Base-by-base conservation (phyloP, 2,888 invertebrate species). In the Molorchus minor region DNA sequence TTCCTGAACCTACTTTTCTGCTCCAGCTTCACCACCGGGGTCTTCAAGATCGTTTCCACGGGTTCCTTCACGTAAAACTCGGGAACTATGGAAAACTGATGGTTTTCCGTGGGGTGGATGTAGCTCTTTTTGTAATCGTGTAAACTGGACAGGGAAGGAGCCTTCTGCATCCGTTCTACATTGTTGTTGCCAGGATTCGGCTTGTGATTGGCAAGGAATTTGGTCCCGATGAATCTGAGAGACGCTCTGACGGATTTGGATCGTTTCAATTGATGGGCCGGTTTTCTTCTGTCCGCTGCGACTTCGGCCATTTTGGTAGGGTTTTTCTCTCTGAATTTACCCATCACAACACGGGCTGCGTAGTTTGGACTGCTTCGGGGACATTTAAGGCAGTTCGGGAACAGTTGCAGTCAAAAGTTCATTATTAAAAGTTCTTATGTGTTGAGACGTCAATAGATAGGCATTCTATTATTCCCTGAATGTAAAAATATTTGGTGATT, bases 231-330 rank as follows among this genome's bases (percentile, higher is more conserved):
- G 76, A 87, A 79, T 67, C 89, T 85, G 68, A 90, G 80, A 68
- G 89, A 89, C 68, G 88, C 87, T 71, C 90, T 84, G 76, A 90
- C 88, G 66, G 89, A 89, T 78, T 87, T 84, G 67, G 88, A 85
- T 68, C 90, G 85, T 67, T 88, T 86, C 70, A 85, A 67, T 61
- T 81, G 82, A 20, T 62, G 60, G 8, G 70, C 64, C 13, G 52
- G 20, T 64, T 73, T 75, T 20, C 77, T 73, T 45, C 78, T 65
- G 64, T 80, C 78, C n/a, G 76, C 69, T 33, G 77, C 64, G 35
- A 78, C 20, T 58, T 80, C 79, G 3, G 77, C 72, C 80, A 80
- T 80, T 72, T 71, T 77, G 53, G 70, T 75, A 19, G 58, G 60
- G 40, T 61, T 61, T 36, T 61, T 54, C 46, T 30, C 47, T 33